Conservation (phyloP, 2,113 vertebrate genomes). For the Lonchura striata region DNA sequence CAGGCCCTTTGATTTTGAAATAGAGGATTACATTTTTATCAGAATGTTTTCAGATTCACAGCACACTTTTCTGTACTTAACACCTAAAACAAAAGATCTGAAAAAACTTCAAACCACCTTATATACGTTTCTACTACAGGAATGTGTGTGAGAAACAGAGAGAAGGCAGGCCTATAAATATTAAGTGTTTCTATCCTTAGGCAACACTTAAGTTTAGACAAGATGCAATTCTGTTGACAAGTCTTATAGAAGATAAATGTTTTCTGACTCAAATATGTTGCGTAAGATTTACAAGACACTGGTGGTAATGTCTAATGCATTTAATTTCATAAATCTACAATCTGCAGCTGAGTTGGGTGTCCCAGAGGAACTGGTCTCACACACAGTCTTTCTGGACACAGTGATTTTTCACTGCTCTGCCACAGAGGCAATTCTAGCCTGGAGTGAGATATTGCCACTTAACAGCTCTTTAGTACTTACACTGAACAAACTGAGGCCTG, state of each 20-base stretch:
- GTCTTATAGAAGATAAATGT: constrained; percentile 3
- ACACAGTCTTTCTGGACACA: neutral
- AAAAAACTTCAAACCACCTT: neutral
- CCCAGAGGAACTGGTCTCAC: neutral
- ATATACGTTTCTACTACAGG: neutral
- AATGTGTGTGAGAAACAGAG: neutral
- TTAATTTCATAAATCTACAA: constrained; percentile 25
- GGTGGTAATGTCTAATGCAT: neutral
- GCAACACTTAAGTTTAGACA: neutral
- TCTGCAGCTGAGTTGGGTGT: constrained; percentile 3
- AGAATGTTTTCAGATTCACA: neutral
- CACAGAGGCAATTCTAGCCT: neutral
- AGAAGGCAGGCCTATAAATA: neutral
- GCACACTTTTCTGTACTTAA: neutral
- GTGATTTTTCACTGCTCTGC: neutral
- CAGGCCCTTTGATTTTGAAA: neutral
- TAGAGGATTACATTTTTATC: neutral
- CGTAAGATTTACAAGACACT: neutral
- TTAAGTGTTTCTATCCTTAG: neutral
- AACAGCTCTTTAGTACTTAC: neutral
- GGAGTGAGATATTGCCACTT: constrained; percentile 7
- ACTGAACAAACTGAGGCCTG: neutral
- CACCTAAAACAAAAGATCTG: neutral
- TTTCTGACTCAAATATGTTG: neutral
- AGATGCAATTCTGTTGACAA: constrained; percentile 14